A percentile compares a stretch with the other conserved stretches of the same genome.
Evolutionary conservation across 2,888 invertebrate genomes (phyloP).

Genomic region (Chymomyza fuscimana): DNA sequence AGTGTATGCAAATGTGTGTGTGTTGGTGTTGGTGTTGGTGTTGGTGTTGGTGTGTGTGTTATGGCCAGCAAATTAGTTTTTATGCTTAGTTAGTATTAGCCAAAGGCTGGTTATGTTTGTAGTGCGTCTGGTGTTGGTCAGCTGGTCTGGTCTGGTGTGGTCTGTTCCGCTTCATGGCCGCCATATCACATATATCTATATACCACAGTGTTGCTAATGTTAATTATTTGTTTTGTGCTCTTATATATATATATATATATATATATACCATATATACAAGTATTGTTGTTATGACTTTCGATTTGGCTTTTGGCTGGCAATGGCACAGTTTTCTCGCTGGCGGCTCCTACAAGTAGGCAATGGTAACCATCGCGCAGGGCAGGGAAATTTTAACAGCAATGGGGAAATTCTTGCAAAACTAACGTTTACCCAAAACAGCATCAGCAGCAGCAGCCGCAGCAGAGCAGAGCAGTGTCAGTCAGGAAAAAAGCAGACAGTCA

Average conservation of each 20-base stretch:
- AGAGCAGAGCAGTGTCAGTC: conserved; percentile 31
- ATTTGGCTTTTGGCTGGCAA: neutral
- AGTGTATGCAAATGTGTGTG: too few relatives aligned
- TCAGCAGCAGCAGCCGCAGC: conserved; percentile 29
- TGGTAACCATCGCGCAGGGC: conserved; percentile 52
- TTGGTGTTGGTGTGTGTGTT: neutral
- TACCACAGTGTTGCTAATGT: conserved; percentile 25
- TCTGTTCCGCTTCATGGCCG: too few relatives aligned
- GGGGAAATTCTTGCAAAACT: conserved; percentile 62
- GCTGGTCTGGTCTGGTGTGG: too few relatives aligned
- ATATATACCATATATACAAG: conserved; percentile 21
- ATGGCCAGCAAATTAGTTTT: conserved; percentile 3
- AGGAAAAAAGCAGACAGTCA: neutral
- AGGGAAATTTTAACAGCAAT: conserved; percentile 67
- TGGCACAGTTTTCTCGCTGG: conserved; percentile 25
- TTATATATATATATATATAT: too few relatives aligned
- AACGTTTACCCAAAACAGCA: conserved; percentile 39
- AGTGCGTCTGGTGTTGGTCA: too few relatives aligned
- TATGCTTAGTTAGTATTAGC: neutral
- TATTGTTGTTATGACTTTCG: conserved; percentile 39
- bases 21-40: too few relatives aligned
- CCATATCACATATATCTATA: too few relatives aligned
- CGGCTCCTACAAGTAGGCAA: conserved; percentile 5
- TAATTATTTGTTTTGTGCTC: conserved; percentile 47
- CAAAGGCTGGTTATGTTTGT: too few relatives aligned